Percentiles rank a stretch among this genome's conserved stretches.
Conservation (phyloP, 2,113 vertebrate genomes). For the Onychostoma macrolepis region DNA sequence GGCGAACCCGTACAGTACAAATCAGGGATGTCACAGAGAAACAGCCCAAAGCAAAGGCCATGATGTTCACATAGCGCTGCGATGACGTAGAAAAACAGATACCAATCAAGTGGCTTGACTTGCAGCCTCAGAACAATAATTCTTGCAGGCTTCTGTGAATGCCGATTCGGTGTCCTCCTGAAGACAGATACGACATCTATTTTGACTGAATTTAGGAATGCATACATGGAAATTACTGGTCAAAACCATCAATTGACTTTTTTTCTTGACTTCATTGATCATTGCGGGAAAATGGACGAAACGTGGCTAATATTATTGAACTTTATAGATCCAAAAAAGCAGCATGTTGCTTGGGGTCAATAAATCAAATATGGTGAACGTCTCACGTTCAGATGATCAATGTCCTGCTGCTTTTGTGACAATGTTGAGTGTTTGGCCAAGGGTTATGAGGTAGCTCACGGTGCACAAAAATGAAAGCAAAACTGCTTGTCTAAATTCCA, state of each 20-base stretch:
- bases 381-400: conserved; percentile 21
- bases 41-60: conserved; percentile 52
- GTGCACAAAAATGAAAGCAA: conserved; percentile 1
- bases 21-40: conserved; percentile 63
- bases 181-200: conserved; percentile 58
- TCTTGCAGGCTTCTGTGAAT: conserved; percentile 19
- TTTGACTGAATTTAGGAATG: conserved; percentile 61
- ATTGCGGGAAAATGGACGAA: conserved; percentile 23
- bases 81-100: conserved; percentile 47
- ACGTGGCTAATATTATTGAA: conserved; percentile 9
- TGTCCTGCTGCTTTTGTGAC: background rate
- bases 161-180: conserved; percentile 37
- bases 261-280: conserved; percentile 54
- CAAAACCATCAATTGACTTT: conserved; percentile 52
- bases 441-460: background rate
- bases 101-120: conserved; percentile 21
- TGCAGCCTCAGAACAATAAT: conserved; percentile 52
- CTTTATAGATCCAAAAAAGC: conserved; percentile 27
- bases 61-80: conserved; percentile 59
- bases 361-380: conserved; percentile 31
- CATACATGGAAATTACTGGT: conserved; percentile 53
- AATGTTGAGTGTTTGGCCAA: background rate
- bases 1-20: conserved; percentile 58
- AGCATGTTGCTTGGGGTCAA: conserved; percentile 19
- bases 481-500: background rate